Evolutionary conservation across 2,797 vertebrate species (phyloP).

Genomic region (Sebastes matsubarae): DNA sequence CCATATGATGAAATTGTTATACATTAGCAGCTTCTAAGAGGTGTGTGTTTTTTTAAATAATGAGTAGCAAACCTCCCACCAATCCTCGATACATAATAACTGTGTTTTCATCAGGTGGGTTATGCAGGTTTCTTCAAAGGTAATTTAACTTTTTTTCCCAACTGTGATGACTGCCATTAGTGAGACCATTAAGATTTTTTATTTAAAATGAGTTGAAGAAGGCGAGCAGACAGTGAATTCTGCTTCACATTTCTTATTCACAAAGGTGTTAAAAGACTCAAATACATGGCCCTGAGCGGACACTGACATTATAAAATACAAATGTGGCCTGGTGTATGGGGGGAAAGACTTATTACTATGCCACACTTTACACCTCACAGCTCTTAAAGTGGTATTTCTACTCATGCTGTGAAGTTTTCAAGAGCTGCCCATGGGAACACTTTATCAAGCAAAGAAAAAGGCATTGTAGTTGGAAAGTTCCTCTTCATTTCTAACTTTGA

Average conservation of each 20-base stretch:
- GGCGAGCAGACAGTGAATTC: slow-evolving; percentile 7
- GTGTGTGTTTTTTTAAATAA: background rate
- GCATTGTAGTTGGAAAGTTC: background rate
- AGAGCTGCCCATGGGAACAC: background rate
- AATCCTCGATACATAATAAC: background rate
- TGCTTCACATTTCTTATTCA: slow-evolving; percentile 41
- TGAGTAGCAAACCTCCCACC: background rate
- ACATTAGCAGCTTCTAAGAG: background rate
- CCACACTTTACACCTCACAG: slow-evolving; percentile 12
- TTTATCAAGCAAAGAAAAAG: background rate
- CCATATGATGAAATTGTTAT: slow-evolving; percentile 2
- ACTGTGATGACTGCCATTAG: slow-evolving; percentile 5
- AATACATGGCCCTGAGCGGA: slow-evolving; percentile 40
- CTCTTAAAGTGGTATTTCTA: slow-evolving; percentile 1
- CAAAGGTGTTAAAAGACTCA: slow-evolving; percentile 33
- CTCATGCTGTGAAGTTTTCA: background rate
- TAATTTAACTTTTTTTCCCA: slow-evolving; percentile 5
- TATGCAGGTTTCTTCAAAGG: slow-evolving; percentile 1
- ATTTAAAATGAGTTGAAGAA: slow-evolving; percentile 8
- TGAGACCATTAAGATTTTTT: background rate
- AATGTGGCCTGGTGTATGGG: slow-evolving; percentile 21
- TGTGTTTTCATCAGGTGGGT: background rate
- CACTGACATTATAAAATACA: slow-evolving; percentile 36
- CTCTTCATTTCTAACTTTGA: background rate
- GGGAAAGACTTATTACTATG: slow-evolving; percentile 9